phyloP scores from a whole-genome alignment of 2,797 vertebrate genomes.

The Halcyon chelicuti region DNA sequence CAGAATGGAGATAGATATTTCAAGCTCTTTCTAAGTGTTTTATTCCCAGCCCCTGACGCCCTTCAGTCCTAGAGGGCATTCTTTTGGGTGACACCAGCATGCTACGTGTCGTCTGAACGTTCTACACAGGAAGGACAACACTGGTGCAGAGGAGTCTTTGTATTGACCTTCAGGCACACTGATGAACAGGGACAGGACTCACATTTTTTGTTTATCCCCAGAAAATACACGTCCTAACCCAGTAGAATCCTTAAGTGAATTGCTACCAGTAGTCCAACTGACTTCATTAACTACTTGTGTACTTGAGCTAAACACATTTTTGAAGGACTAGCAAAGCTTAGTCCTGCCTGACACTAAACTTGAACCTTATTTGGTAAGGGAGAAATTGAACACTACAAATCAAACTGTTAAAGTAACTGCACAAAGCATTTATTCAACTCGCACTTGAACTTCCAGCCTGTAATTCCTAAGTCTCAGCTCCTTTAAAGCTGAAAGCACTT shows the following conservation, averaged over 20 bases:
- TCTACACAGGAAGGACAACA: not conserved
- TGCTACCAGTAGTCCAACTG: not conserved
- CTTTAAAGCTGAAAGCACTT: not conserved
- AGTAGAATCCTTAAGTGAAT: not conserved
- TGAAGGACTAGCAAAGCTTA: not conserved
- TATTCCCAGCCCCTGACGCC: no score
- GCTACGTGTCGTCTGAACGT: not conserved
- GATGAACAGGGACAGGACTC: not conserved
- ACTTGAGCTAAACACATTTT: not conserved
- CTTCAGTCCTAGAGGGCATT: not conserved
- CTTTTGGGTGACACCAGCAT: not conserved
- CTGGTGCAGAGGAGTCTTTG: not conserved
- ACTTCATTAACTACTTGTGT: not conserved
- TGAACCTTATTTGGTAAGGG: not conserved
- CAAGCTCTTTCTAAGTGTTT: not conserved
- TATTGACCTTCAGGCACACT: not conserved
- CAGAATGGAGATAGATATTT: not conserved
- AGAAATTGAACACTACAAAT: not conserved
- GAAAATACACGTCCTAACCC: not conserved
- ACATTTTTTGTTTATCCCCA: not conserved
- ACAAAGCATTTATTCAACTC: not conserved
- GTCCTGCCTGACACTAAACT: not conserved
- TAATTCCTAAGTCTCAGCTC: not conserved
- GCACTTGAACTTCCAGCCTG: not conserved
- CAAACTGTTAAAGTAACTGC: not conserved